These are phyloP conservation scores for Orbicella faveolata DNA, from an alignment of 64 coral and sea anemone species.

Conservation along the genomic window DNA sequence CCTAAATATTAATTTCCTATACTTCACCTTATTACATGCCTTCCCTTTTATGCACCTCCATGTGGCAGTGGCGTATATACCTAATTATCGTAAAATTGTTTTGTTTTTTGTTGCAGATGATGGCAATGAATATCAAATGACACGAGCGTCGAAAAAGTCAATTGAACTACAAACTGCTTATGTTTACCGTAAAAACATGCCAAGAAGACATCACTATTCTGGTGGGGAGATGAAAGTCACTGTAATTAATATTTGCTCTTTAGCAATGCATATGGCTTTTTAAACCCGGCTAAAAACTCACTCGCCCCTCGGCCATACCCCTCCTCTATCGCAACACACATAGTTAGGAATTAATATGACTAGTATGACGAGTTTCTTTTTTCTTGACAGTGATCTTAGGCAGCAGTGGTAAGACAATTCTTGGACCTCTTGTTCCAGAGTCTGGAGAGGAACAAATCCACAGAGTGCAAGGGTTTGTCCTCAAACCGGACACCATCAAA, in stretches of 20 bases:
- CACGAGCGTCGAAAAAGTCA: slow-evolving; percentile 33
- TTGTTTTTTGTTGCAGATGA: background rate
- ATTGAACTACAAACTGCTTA: slow-evolving; percentile 64
- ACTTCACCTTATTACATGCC: too few species aligned
- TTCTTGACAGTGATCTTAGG: slow-evolving; percentile 48
- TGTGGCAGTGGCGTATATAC: background rate
- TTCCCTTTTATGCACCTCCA: too few species aligned
- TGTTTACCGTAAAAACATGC: slow-evolving; percentile 51
- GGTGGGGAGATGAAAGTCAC: background rate
- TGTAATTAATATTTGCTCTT: background rate
- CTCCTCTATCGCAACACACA: too few species aligned
- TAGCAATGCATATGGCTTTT: too few species aligned
- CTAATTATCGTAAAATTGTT: background rate
- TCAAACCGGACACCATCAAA: slow-evolving; percentile 34
- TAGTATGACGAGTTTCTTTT: background rate
- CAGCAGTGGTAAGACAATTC: slow-evolving; percentile 50
- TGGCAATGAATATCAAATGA: slow-evolving; percentile 15
- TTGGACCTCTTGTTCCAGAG: slow-evolving; percentile 67
- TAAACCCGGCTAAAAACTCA: too few species aligned
- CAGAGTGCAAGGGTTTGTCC: slow-evolving; percentile 79
- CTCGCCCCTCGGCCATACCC: too few species aligned
- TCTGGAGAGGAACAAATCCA: slow-evolving; percentile 72
- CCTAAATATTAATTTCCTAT: too few species aligned
- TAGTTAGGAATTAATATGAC: too few species aligned
- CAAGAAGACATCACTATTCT: slow-evolving; percentile 55